These are phyloP conservation scores for Atethmia centrago DNA, from an alignment of 2,888 invertebrate species.

Conservation along the genomic window DNA sequence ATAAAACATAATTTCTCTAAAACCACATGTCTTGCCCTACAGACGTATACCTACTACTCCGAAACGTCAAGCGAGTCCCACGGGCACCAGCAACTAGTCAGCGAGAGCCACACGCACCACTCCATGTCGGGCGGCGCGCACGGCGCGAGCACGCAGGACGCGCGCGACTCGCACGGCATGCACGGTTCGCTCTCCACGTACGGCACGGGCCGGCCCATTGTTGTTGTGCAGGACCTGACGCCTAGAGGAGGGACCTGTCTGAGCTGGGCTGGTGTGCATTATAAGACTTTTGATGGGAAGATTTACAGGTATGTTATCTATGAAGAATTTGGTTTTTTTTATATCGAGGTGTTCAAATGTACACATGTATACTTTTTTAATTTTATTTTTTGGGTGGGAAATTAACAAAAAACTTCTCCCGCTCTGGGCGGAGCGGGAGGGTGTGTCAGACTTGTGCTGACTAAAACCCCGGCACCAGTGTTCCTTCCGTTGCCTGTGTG, in stretches of 20 bases:
- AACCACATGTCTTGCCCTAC: not conserved
- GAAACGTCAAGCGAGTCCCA: conserved; percentile 58
- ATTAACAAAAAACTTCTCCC: no score
- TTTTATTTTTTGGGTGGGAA: no score
- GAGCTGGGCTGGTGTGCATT: conserved; percentile 95
- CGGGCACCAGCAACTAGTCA: conserved; percentile 40
- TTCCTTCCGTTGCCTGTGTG: no score
- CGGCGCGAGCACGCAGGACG: conserved; percentile 27
- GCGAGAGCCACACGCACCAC: conserved; percentile 51
- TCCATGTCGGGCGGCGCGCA: conserved; percentile 45
- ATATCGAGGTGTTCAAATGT: no score
- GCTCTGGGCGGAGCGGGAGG: no score
- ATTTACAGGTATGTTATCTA: conserved; percentile 91
- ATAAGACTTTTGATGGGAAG: conserved; percentile 96
- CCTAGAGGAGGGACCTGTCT: conserved; percentile 93
- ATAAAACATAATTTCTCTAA: no score
- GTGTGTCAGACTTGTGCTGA: no score
- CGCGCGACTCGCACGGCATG: conserved; percentile 5
- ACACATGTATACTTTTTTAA: no score
- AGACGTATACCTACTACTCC: conserved; percentile 60
- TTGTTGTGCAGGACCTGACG: conserved; percentile 81
- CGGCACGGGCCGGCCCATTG: conserved; percentile 61
- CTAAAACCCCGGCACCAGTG: no score
- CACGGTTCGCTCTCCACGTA: conserved; percentile 28
- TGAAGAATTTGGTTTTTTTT: no score